A percentile compares a stretch with the other conserved stretches of the same genome.
Evolutionary conservation across 2,888 invertebrate species (phyloP).

Genomic region (Periphyllus acericola): DNA sequence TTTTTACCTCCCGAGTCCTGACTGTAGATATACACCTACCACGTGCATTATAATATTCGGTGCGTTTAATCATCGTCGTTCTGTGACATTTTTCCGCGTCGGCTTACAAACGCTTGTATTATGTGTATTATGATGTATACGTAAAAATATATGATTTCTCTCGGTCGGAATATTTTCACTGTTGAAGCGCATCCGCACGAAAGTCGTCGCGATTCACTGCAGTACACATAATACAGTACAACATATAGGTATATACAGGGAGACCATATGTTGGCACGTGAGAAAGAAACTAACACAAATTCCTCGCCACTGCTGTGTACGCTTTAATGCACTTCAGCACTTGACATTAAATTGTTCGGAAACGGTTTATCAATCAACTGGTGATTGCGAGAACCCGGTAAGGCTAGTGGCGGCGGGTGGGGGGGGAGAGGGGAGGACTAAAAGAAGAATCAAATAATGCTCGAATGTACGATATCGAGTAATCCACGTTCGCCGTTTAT

Average conservation of each 20-base stretch:
- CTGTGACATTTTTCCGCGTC: background rate
- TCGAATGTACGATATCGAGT: background rate
- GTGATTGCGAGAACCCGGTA: background rate
- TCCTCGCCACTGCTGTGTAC: background rate
- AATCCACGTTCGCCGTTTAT: background rate
- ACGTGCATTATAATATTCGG: too few species aligned
- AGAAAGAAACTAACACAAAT: background rate
- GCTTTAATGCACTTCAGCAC: constrained; percentile 8
- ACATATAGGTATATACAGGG: background rate
- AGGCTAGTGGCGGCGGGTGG: too few species aligned
- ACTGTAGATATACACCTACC: background rate
- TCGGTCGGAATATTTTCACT: background rate
- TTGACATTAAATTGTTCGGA: constrained; percentile 31
- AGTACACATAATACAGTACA: background rate
- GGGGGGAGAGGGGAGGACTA: too few species aligned
- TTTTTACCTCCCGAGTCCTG: background rate
- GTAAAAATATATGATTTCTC: background rate
- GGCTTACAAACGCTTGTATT: background rate
- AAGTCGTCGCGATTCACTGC: background rate
- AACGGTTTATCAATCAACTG: constrained; percentile 27
- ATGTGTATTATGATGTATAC: background rate
- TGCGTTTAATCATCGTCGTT: background rate
- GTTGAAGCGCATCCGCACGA: background rate
- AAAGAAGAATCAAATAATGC: background rate
- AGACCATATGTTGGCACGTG: background rate